phyloP scores from a whole-genome alignment of 2,888 invertebrate species.

The Limulus polyphemus region DNA sequence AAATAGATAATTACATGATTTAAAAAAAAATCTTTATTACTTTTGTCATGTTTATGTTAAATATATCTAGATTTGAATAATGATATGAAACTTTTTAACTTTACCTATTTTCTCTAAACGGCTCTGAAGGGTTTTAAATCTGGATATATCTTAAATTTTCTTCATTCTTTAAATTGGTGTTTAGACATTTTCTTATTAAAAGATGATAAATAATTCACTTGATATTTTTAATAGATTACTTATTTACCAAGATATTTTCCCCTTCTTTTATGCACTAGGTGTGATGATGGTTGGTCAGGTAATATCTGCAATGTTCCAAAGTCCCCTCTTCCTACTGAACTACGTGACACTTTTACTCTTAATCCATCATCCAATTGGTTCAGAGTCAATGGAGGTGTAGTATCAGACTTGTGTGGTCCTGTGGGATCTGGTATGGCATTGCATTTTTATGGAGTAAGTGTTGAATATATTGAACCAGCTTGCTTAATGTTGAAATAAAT shows the following conservation, averaged over 20 bases:
- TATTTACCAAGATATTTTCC: too few species aligned
- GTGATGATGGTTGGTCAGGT: constrained; percentile 36
- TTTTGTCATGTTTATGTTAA: too few species aligned
- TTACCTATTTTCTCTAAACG: too few species aligned
- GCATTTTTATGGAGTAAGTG: constrained; percentile 37
- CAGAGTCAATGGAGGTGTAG: constrained; percentile 33
- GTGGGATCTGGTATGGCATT: constrained; percentile 35
- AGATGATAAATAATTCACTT: neutral
- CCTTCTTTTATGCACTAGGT: constrained; percentile 25
- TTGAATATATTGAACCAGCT: too few species aligned
- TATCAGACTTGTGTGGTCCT: constrained; percentile 32
- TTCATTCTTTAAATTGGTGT: neutral
- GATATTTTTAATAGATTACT: too few species aligned
- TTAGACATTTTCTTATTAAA: neutral
- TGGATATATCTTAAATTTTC: neutral
- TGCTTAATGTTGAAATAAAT: too few species aligned
- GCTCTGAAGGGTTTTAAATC: too few species aligned
- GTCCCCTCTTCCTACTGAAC: constrained; percentile 29
- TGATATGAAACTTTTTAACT: too few species aligned
- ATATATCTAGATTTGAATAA: too few species aligned
- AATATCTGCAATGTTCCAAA: constrained; percentile 30
- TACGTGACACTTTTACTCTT: constrained; percentile 33
- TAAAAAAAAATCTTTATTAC: too few species aligned
- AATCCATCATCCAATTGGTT: constrained; percentile 28
- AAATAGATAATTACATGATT: too few species aligned